A percentile compares a stretch with the other conserved stretches of the same genome.
These are phyloP conservation scores for Chaetodon trifascialis DNA, from an alignment of 2,113 vertebrate genomes.

Conservation along the genomic window DNA sequence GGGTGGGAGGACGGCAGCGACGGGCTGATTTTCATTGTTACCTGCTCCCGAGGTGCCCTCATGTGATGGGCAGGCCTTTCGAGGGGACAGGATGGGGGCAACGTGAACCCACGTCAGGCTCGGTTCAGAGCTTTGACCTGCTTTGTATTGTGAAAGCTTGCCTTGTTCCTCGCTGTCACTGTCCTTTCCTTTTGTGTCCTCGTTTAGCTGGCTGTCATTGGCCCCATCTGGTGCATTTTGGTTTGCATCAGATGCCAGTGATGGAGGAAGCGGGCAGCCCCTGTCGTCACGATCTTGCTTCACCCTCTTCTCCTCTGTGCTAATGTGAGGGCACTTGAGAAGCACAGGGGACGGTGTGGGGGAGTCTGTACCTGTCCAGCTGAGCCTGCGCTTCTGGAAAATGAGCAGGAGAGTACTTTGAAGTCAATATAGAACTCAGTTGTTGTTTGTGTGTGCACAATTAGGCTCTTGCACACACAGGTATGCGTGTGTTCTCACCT, in stretches of 20 bases:
- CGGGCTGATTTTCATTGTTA: constrained; percentile 29
- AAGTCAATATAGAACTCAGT: constrained; percentile 2
- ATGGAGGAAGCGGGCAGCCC: constrained; percentile 21
- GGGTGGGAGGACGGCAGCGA: constrained; percentile 13
- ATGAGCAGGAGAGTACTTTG: constrained; percentile 26
- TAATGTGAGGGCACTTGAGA: constrained; percentile 58
- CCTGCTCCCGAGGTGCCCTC: constrained; percentile 5
- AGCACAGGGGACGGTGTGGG: constrained; percentile 61
- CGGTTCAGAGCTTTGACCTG: constrained; percentile 80
- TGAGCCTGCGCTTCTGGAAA: constrained; percentile 83
- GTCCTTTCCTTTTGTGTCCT: constrained; percentile 47
- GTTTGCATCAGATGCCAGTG: constrained; percentile 19
- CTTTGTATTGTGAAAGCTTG: constrained; percentile 54
- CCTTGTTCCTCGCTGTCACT: constrained; percentile 23
- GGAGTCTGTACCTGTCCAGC: constrained; percentile 81
- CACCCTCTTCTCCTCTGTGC: constrained; percentile 49
- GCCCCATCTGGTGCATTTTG: constrained; percentile 17
- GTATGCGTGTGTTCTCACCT: constrained; percentile 71
- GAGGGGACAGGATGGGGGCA: constrained; percentile 86
- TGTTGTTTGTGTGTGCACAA: constrained; percentile 7
- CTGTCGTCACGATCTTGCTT: constrained; percentile 20
- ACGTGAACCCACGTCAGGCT: constrained; percentile 89
- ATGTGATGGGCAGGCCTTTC: constrained; percentile 73
- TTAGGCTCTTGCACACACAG: too few relatives aligned
- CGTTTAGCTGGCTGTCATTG: constrained; percentile 7